Percentiles rank a stretch among this genome's conserved stretches.
Evolutionary conservation across 2,888 invertebrate species (phyloP).

Genomic region (Parthenolecanium corni): DNA sequence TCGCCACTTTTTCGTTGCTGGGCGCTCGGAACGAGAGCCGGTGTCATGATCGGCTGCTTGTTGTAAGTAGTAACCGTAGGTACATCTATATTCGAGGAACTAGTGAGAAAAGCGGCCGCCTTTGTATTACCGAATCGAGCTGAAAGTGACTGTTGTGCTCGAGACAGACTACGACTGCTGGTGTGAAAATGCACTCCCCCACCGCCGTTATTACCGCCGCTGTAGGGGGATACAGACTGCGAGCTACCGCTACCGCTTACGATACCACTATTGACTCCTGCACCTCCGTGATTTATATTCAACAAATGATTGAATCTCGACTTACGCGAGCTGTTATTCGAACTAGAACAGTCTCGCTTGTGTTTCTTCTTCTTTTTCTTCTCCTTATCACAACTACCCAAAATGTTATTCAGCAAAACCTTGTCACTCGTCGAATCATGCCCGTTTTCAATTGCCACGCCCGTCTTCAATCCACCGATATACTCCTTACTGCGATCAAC

Average conservation of each 20-base stretch:
- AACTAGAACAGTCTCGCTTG: slow-evolving; percentile 12
- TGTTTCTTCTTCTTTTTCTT: slow-evolving; percentile 19
- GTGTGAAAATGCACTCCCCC: background rate
- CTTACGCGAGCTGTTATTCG: slow-evolving; percentile 13
- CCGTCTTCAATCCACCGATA: background rate
- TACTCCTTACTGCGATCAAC: slow-evolving; percentile 14
- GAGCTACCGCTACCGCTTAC: background rate
- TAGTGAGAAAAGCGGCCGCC: slow-evolving; percentile 17
- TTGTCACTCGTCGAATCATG: slow-evolving; percentile 6
- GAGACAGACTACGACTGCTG: slow-evolving; percentile 20
- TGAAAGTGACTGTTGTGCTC: slow-evolving; percentile 14
- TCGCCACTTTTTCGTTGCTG: slow-evolving; percentile 1
- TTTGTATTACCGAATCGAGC: slow-evolving; percentile 12
- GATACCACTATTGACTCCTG: background rate
- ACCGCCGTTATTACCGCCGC: background rate
- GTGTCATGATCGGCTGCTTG: slow-evolving; percentile 25
- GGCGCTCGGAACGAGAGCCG: slow-evolving; percentile 14
- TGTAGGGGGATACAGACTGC: background rate
- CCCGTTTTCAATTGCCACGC: slow-evolving; percentile 4
- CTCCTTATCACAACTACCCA: slow-evolving; percentile 20
- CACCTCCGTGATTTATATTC: slow-evolving; percentile 12
- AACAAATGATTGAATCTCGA: slow-evolving; percentile 21
- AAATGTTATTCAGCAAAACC: slow-evolving; percentile 10
- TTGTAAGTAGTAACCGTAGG: slow-evolving; percentile 28
- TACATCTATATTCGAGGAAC: slow-evolving; percentile 27